phyloP scores from a whole-genome alignment of 2,888 invertebrate genomes.

The Hydriomena furcata region DNA sequence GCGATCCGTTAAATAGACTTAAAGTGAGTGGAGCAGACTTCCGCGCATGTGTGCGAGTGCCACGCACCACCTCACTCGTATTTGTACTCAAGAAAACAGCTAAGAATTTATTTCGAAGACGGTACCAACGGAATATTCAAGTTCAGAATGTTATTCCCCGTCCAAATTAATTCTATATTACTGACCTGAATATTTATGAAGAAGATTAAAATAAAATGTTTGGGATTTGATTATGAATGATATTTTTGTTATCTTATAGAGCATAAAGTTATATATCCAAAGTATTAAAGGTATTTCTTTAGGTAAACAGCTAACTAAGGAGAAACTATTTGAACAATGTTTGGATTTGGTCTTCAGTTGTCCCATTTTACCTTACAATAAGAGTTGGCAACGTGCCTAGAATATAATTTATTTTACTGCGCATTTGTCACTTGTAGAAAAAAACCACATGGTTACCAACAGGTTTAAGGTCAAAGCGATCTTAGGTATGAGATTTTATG shows the following conservation, averaged over 20 bases:
- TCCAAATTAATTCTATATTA: conserved; percentile 38
- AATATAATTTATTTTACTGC: conserved; percentile 24
- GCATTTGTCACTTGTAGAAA: conserved; percentile 21
- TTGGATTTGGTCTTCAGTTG: conserved; percentile 18
- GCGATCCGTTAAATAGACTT: conserved; percentile 77
- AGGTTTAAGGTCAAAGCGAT: conserved; percentile 14
- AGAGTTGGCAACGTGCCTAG: conserved; percentile 25
- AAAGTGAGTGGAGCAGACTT: conserved; percentile 70
- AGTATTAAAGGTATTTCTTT: no score
- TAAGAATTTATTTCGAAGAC: conserved; percentile 50
- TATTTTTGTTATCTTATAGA: no score
- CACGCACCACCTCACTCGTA: conserved; percentile 67
- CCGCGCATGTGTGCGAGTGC: conserved; percentile 69
- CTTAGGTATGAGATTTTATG: no score
- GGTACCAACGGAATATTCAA: conserved; percentile 33
- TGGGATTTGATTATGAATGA: background rate
- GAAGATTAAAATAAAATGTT: conserved; percentile 33
- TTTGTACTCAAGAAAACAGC: conserved; percentile 55
- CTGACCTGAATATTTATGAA: conserved; percentile 35
- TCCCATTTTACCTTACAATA: conserved; percentile 24
- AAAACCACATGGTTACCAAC: conserved; percentile 24
- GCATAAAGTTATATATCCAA: background rate
- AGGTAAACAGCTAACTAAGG: background rate
- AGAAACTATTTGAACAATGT: conserved; percentile 17
- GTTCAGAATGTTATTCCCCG: conserved; percentile 26